Evolutionary conservation across 2,113 vertebrate species (phyloP).

Genomic region (Leucoraja erinaceus): DNA sequence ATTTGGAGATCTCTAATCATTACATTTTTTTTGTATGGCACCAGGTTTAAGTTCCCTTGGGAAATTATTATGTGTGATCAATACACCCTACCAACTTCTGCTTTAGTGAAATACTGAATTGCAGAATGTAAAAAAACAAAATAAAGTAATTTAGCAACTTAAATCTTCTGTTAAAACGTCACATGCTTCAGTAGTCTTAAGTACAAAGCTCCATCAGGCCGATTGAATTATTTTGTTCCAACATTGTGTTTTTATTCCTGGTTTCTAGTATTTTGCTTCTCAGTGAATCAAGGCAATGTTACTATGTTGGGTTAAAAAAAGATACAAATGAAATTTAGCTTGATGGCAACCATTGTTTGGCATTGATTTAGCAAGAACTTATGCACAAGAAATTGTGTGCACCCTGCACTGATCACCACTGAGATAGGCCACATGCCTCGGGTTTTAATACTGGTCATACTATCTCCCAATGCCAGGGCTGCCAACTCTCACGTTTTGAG

Average conservation of each 20-base stretch:
- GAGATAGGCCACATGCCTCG: too few species aligned
- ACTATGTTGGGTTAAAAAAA: background rate
- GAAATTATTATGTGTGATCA: background rate
- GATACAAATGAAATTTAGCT: too few species aligned
- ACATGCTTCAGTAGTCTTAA: background rate
- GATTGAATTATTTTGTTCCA: too few species aligned
- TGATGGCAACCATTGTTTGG: too few species aligned
- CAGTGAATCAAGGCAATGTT: background rate
- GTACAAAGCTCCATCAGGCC: background rate
- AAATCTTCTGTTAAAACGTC: background rate
- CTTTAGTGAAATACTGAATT: background rate
- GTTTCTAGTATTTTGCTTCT: too few species aligned
- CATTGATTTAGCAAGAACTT: too few species aligned
- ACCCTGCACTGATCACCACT: too few species aligned
- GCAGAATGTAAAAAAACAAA: background rate
- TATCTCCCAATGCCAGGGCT: too few species aligned
- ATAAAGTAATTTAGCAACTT: background rate
- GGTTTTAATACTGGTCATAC: too few species aligned
- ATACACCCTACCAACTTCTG: background rate
- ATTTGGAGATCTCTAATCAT: background rate
- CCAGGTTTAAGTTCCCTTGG: background rate
- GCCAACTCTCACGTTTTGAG: too few species aligned
- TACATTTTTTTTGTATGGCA: background rate
- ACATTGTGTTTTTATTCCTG: too few species aligned
- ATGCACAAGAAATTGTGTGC: too few species aligned